phyloP scores from a whole-genome alignment of 2,113 vertebrate genomes.

The Pedionomus torquatus region DNA sequence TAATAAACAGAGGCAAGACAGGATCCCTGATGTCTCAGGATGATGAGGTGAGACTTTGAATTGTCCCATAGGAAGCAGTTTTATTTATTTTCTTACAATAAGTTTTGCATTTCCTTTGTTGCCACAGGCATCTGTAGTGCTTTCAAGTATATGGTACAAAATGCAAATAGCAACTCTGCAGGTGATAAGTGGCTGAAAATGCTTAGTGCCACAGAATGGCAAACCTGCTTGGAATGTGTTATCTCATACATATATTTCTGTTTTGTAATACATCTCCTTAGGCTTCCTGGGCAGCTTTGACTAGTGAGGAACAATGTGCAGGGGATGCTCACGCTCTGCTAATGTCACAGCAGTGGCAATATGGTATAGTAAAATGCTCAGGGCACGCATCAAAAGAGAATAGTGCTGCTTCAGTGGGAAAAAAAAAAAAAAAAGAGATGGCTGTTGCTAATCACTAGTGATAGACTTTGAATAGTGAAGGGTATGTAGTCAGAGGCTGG shows the following conservation, averaged over 20 bases:
- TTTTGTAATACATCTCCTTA: not conserved
- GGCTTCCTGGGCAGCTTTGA: not conserved
- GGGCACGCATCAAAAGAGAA: not conserved
- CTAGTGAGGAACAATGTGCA: not conserved
- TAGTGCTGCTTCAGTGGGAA: not conserved
- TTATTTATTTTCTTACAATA: conserved; percentile 33
- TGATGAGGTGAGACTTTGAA: conserved; percentile 67
- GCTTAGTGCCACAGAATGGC: not conserved
- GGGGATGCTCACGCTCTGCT: not conserved
- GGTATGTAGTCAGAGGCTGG: not conserved
- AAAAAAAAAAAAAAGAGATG: not conserved
- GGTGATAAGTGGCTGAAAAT: not conserved
- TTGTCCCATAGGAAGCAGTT: conserved; percentile 24
- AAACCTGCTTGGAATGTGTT: not conserved
- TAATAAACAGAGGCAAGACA: conserved; percentile 36
- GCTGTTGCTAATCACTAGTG: not conserved
- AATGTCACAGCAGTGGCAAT: accelerated
- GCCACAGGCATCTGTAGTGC: conserved; percentile 17
- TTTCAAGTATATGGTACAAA: conserved; percentile 29
- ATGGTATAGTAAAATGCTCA: not conserved
- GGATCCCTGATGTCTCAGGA: conserved; percentile 48
- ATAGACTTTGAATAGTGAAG: not conserved
- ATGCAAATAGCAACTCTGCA: conserved; percentile 33
- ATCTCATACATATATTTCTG: not conserved
- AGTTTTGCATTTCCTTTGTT: conserved; percentile 44